Evolutionary conservation across 2,797 vertebrate genomes (phyloP).

Genomic region (Dendrocincla fuliginosa): DNA sequence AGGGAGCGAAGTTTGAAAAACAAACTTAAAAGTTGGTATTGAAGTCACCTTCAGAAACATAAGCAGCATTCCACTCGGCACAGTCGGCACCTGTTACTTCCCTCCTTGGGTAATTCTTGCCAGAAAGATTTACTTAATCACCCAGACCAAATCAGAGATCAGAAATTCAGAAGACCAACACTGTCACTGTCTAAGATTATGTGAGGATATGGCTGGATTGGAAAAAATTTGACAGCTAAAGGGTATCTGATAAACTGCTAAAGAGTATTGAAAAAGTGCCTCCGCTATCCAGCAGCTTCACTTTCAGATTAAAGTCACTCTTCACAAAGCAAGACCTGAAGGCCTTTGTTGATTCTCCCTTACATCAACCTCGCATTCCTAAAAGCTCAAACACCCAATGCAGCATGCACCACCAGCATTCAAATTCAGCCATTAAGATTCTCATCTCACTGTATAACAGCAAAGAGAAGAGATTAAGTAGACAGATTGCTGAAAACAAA

Average conservation of each 20-base stretch:
- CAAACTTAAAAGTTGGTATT: neutral
- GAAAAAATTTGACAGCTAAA: neutral
- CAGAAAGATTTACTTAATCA: neutral
- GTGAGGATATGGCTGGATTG: neutral
- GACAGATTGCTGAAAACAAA: neutral
- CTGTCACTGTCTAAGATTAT: neutral
- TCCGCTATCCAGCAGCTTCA: neutral
- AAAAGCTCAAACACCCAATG: neutral
- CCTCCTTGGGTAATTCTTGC: neutral
- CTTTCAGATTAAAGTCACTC: neutral
- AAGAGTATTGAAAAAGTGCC: neutral
- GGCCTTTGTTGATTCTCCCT: rapidly evolving
- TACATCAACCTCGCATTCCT: neutral
- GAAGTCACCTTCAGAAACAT: neutral
- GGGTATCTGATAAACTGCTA: neutral
- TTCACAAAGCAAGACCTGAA: neutral
- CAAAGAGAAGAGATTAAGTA: neutral
- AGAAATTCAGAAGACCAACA: neutral
- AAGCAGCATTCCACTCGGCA: neutral
- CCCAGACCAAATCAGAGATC: neutral
- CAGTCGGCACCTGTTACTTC: neutral
- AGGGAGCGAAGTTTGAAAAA: neutral
- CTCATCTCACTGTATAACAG: neutral
- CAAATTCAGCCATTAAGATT: neutral
- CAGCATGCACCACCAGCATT: neutral